Percentiles rank a stretch among this genome's conserved stretches.
Conservation (phyloP, 1,140 invertebrate genomes). For the Thereuonema tuberculata region DNA sequence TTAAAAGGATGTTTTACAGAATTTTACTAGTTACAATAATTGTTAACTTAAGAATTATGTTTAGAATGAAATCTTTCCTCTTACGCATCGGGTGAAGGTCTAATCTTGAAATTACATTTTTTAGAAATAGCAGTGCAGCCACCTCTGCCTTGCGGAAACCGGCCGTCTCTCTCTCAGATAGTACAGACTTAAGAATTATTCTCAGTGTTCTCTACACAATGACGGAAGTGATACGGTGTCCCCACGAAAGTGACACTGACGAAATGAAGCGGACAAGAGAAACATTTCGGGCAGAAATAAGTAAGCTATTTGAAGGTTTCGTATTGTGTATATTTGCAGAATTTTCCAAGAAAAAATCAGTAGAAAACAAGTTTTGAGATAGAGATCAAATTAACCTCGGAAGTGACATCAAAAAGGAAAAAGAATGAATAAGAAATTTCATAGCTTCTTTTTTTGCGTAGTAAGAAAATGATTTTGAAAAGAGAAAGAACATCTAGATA, state of each 20-base stretch:
- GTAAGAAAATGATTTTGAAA: too few relatives aligned
- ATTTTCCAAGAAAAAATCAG: too few relatives aligned
- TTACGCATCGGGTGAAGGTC: too few relatives aligned
- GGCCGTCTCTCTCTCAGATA: constrained; percentile 79
- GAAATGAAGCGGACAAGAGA: constrained; percentile 55
- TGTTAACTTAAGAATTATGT: too few relatives aligned
- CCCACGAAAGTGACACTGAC: constrained; percentile 43
- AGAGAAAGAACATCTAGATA: too few relatives aligned
- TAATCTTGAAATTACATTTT: constrained; percentile 24
- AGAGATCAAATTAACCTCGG: constrained; percentile 7
- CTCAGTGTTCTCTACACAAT: constrained; percentile 87
- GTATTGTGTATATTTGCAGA: constrained; percentile 5
- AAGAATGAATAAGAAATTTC: too few relatives aligned
- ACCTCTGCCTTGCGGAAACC: constrained; percentile 66
- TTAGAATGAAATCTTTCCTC: too few relatives aligned
- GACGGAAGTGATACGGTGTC: constrained; percentile 66
- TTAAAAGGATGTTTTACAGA: too few relatives aligned
- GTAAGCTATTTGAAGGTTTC: constrained; percentile 30
- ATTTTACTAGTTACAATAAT: too few relatives aligned
- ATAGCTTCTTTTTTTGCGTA: too few relatives aligned
- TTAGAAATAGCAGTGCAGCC: constrained; percentile 52
- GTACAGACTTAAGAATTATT: constrained; percentile 77
- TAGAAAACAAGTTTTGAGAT: too few relatives aligned
- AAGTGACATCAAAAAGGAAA: neutral
- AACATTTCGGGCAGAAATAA: constrained; percentile 64